These are phyloP conservation scores for Dynastes maya DNA, from an alignment of 2,888 invertebrate genomes.

Conservation along the genomic window DNA sequence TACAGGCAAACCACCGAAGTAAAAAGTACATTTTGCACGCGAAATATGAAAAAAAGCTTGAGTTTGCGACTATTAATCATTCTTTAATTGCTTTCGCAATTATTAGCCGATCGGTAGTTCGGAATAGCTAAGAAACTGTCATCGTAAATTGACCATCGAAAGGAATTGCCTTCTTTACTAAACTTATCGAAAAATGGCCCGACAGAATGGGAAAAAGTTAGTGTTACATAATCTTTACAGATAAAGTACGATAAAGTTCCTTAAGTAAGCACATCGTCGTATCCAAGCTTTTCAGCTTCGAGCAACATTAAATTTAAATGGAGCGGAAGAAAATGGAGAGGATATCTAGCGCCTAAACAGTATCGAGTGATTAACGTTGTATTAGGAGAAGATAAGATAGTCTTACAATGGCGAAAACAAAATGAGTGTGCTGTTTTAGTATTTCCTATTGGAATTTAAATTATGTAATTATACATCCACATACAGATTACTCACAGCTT, in stretches of 20 bases:
- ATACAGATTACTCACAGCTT: too few species aligned
- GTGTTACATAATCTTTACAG: constrained; percentile 29
- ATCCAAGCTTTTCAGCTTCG: constrained; percentile 18
- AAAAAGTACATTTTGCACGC: constrained; percentile 32
- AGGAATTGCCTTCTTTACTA: constrained; percentile 9
- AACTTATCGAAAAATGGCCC: neutral
- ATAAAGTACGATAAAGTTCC: constrained; percentile 35
- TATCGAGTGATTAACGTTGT: constrained; percentile 54
- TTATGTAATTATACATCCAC: too few species aligned
- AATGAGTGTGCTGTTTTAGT: neutral
- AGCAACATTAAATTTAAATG: constrained; percentile 54
- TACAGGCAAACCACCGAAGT: neutral
- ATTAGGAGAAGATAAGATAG: constrained; percentile 18
- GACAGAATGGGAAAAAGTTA: constrained; percentile 15
- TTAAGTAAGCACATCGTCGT: constrained; percentile 33
- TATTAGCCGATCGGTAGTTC: constrained; percentile 14
- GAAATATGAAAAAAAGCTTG: constrained; percentile 23
- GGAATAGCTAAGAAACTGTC: constrained; percentile 17
- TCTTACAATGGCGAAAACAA: neutral
- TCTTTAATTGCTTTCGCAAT: constrained; percentile 37
- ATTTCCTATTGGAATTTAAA: too few species aligned
- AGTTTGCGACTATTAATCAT: constrained; percentile 30
- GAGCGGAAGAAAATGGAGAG: constrained; percentile 56
- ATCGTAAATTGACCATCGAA: constrained; percentile 40
- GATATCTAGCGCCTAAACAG: constrained; percentile 53